Conservation (phyloP, 2,113 vertebrate species). For the Mesitornis unicolor region DNA sequence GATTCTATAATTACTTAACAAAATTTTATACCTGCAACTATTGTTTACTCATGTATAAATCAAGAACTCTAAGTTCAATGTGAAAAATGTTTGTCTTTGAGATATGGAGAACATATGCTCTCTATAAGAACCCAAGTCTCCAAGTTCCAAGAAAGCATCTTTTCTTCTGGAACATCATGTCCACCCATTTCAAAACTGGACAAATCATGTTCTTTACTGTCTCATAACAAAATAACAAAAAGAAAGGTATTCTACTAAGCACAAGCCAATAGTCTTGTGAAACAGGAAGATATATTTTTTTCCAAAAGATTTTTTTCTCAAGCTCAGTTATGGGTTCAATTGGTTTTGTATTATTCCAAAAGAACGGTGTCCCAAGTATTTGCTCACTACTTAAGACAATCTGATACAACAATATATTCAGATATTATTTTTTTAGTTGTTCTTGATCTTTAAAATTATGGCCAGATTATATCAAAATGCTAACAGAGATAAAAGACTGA, state of each 20-base stretch:
- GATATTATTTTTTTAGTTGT: background rate
- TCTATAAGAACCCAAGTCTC: background rate
- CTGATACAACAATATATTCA: background rate
- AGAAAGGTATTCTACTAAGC: background rate
- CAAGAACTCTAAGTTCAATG: background rate
- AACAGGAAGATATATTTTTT: background rate
- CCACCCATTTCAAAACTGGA: background rate
- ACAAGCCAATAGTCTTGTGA: background rate
- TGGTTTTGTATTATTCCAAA: background rate
- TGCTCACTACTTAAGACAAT: background rate
- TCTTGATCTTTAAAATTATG: background rate
- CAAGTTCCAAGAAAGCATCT: background rate
- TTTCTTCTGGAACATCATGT: background rate
- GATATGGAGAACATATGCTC: background rate
- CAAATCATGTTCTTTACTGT: background rate
- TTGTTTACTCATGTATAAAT: background rate
- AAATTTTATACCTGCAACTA: background rate
- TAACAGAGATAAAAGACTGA: background rate
- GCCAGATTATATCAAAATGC: background rate
- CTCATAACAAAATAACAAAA: background rate
- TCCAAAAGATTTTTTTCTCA: background rate
- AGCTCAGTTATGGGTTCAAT: background rate
- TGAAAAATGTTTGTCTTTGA: background rate
- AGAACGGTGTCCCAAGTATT: background rate
- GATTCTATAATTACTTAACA: background rate